Conservation (phyloP, 2,888 invertebrate genomes). For the Callosobruchus maculatus region DNA sequence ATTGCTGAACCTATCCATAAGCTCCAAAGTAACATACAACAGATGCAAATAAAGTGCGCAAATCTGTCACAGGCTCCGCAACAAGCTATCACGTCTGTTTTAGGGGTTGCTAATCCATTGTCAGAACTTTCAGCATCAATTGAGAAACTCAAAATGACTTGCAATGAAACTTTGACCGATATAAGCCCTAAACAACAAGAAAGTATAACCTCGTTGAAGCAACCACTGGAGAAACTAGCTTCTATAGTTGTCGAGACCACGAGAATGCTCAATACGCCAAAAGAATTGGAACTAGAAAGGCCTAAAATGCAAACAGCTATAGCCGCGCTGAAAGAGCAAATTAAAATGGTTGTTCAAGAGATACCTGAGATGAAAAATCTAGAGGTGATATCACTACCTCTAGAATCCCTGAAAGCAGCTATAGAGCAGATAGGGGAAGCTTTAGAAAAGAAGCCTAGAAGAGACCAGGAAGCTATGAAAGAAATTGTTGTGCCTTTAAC, state of each 20-base stretch:
- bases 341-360: background rate
- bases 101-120: conserved; percentile 17
- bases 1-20: conserved; percentile 2
- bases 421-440: background rate
- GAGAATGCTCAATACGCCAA: conserved; percentile 11
- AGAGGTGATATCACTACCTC: too few relatives aligned
- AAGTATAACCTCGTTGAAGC: background rate
- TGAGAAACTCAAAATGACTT: background rate
- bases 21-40: conserved; percentile 14
- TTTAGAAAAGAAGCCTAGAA: background rate
- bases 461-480: background rate
- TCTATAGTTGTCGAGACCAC: conserved; percentile 7
- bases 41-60: conserved; percentile 12
- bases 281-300: conserved; percentile 14
- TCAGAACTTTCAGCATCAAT: background rate
- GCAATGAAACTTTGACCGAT: background rate
- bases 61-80: conserved; percentile 17
- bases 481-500: background rate
- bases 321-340: background rate
- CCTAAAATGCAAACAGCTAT: conserved; percentile 13
- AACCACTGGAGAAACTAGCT: conserved; percentile 17
- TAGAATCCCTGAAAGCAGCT: background rate
- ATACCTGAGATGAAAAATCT: background rate
- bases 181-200: conserved; percentile 2
- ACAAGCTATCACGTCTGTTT: conserved; percentile 25